These are phyloP conservation scores for Orchestia grillus DNA, from an alignment of 1,140 invertebrate genomes.

Conservation along the genomic window DNA sequence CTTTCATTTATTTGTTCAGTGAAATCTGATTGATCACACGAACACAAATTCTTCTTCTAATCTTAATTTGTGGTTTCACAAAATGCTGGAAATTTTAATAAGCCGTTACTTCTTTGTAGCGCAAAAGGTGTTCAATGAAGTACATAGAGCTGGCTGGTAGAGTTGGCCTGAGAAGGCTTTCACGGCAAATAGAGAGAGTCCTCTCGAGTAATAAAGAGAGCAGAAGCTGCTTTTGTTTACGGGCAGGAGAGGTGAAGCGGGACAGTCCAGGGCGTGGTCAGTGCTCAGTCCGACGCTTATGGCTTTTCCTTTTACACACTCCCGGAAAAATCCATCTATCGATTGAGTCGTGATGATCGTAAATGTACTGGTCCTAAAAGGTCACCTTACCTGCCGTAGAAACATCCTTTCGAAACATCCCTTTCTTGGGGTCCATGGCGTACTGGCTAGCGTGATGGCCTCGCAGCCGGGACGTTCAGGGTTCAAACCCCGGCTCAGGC, in stretches of 20 bases:
- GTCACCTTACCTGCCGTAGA: neutral
- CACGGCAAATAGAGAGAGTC: neutral
- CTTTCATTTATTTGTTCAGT: too few species aligned
- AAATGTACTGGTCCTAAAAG: neutral
- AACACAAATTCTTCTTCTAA: too few species aligned
- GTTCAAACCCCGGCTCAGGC: too few species aligned
- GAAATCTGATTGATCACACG: too few species aligned
- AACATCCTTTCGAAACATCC: neutral
- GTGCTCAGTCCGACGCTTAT: slow-evolving; percentile 13
- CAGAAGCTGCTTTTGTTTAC: neutral
- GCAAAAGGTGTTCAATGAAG: neutral
- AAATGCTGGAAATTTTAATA: neutral
- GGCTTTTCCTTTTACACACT: slow-evolving; percentile 27
- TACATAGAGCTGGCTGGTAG: too few species aligned
- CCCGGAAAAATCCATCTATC: slow-evolving; percentile 35
- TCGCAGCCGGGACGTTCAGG: too few species aligned
- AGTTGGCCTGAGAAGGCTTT: neutral
- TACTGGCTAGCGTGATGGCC: too few species aligned
- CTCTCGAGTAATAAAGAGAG: neutral
- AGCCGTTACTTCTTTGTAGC: neutral
- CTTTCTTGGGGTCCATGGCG: too few species aligned
- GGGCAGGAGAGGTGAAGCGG: neutral
- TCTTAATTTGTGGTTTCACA: too few species aligned
- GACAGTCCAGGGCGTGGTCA: slow-evolving; percentile 18
- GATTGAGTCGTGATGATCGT: slow-evolving; percentile 38